Conservation (phyloP, 2,888 invertebrate genomes). For the Dicyrtoma fusca region DNA sequence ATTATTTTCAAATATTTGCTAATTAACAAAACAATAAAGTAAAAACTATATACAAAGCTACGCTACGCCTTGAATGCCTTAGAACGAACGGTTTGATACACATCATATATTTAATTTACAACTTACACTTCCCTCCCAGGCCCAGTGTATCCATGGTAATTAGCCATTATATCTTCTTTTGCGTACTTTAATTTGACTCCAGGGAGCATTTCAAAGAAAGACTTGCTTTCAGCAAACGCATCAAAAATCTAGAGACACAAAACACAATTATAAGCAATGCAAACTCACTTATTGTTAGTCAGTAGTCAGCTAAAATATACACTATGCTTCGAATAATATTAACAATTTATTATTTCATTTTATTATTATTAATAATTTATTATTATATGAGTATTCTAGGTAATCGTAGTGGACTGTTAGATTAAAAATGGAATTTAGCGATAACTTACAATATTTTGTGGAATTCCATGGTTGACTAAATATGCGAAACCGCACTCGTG, state of each 20-base stretch:
- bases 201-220: constrained; percentile 71
- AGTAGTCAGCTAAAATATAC: too few relatives aligned
- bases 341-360: too few relatives aligned
- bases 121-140: constrained; percentile 63
- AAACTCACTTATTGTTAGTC: too few relatives aligned
- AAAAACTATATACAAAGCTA: neutral
- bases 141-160: constrained; percentile 69
- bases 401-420: too few relatives aligned
- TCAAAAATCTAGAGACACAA: constrained; percentile 68
- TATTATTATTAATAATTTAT: too few relatives aligned
- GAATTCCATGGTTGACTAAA: constrained; percentile 12
- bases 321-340: too few relatives aligned
- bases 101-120: too few relatives aligned
- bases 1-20: neutral
- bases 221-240: constrained; percentile 71
- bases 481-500: neutral
- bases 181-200: constrained; percentile 69
- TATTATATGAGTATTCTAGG: too few relatives aligned
- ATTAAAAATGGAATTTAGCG: too few relatives aligned
- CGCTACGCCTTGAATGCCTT: neutral
- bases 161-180: constrained; percentile 64
- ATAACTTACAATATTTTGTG: neutral
- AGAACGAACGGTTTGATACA: neutral
- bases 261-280: too few relatives aligned
- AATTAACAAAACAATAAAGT: constrained; percentile 11